Evolutionary conservation across 53 echinoderm and acorn worm genomes (phyloP).

Genomic region (Temnopleurus reevesii): DNA sequence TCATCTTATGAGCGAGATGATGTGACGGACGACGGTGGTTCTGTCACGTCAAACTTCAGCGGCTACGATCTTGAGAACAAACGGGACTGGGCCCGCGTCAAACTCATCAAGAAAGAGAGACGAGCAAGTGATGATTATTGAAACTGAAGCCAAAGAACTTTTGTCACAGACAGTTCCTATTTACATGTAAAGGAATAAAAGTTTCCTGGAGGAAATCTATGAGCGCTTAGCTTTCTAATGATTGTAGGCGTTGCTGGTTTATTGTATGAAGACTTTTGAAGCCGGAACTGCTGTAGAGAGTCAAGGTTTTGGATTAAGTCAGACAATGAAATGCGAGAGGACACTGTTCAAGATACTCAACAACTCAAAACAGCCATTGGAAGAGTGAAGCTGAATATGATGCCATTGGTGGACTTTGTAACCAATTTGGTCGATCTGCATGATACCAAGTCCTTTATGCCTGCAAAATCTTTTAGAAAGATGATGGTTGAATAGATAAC

Average conservation of each 20-base stretch:
- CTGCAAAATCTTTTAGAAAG: too few relatives aligned
- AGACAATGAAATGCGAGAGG: background rate
- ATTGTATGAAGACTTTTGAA: slow-evolving; percentile 12
- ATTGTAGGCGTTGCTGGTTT: background rate
- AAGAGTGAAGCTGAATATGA: too few relatives aligned
- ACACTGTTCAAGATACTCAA: too few relatives aligned
- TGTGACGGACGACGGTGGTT: slow-evolving; percentile 26
- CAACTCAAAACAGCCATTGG: too few relatives aligned
- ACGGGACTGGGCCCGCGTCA: slow-evolving; percentile 73
- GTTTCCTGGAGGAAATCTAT: background rate
- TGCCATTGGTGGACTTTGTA: too few relatives aligned
- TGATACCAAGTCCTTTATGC: too few relatives aligned
- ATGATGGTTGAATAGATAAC: too few relatives aligned
- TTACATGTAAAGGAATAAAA: background rate
- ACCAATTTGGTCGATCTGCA: too few relatives aligned
- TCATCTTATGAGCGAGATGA: slow-evolving; percentile 26
- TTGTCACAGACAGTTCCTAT: too few relatives aligned
- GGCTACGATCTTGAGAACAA: slow-evolving; percentile 40
- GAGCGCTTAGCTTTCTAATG: background rate
- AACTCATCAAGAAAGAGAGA: slow-evolving; percentile 61
- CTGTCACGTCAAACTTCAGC: slow-evolving; percentile 53
- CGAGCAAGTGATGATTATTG: slow-evolving; percentile 57
- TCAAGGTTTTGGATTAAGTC: background rate
- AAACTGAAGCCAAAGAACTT: background rate
- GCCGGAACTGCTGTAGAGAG: background rate